A percentile compares a stretch with the other conserved stretches of the same genome.
phyloP scores from a whole-genome alignment of 2,888 invertebrate species.

The Thera britannica region DNA sequence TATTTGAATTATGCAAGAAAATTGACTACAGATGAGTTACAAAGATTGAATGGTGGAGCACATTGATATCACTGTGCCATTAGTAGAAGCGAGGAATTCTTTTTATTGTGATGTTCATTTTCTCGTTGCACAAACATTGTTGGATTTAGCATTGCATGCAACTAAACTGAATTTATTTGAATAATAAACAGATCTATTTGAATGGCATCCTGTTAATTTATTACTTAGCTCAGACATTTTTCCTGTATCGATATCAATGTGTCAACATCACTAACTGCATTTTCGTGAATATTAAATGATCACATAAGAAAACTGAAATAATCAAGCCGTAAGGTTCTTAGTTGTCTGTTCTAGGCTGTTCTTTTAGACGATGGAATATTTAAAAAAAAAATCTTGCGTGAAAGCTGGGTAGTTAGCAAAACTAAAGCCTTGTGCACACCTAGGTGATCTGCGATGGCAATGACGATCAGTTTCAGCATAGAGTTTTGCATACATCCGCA shows the following conservation, averaged over 20 bases:
- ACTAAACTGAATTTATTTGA: constrained; percentile 16
- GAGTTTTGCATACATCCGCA: no score
- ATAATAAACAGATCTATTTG: constrained; percentile 21
- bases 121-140: constrained; percentile 41
- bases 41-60: constrained; percentile 76
- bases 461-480: no score
- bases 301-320: no score
- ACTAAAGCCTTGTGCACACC: no score
- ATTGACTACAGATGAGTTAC: constrained; percentile 56
- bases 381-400: no score
- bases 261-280: constrained; percentile 6
- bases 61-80: constrained; percentile 71
- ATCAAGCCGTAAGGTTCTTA: no score
- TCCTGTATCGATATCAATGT: constrained; percentile 21
- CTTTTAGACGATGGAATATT: no score
- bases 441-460: no score
- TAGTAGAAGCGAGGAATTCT: constrained; percentile 70
- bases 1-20: constrained; percentile 29
- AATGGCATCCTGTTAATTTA: constrained; percentile 15
- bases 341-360: no score
- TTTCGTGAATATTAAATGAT: background rate
- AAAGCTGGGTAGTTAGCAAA: no score
- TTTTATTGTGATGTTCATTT: constrained; percentile 62
- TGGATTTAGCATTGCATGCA: constrained; percentile 18
- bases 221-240: constrained; percentile 12